Evolutionary conservation across 2,797 vertebrate genomes (phyloP).

Genomic region (Oreochromis mossambicus): DNA sequence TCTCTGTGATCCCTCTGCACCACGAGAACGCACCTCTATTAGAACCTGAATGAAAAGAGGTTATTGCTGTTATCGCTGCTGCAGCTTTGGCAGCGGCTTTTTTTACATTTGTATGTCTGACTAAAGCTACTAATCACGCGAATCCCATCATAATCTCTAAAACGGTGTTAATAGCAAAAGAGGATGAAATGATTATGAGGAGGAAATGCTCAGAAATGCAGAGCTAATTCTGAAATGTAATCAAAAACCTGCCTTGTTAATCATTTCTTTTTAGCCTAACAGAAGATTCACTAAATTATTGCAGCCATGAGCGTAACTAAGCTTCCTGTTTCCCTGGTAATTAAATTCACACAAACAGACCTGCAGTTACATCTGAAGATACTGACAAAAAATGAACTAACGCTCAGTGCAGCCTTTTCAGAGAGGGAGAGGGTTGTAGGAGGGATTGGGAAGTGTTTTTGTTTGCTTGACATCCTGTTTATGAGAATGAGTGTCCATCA

Average conservation of each 20-base stretch:
- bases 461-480: background rate
- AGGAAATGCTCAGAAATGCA: constrained; percentile 29
- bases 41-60: background rate
- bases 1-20: background rate
- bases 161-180: constrained; percentile 15
- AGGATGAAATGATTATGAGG: constrained; percentile 31
- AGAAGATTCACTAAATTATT: constrained; percentile 34
- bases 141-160: constrained; percentile 36
- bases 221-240: constrained; percentile 50
- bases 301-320: constrained; percentile 27
- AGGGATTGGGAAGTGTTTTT: background rate
- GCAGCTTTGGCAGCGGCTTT: background rate
- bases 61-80: background rate
- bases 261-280: constrained; percentile 35
- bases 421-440: background rate
- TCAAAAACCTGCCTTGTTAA: constrained; percentile 51
- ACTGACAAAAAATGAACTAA: background rate
- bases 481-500: background rate
- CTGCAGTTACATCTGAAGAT: constrained; percentile 16
- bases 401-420: background rate
- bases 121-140: constrained; percentile 34
- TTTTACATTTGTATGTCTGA: constrained; percentile 1
- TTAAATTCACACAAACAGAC: constrained; percentile 50
- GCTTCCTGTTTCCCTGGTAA: constrained; percentile 39
- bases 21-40: constrained; percentile 5